A percentile compares a stretch with the other conserved stretches of the same genome.
Conservation (phyloP, 92 coral and sea anemone genomes). For the Micromussa lordhowensis region DNA sequence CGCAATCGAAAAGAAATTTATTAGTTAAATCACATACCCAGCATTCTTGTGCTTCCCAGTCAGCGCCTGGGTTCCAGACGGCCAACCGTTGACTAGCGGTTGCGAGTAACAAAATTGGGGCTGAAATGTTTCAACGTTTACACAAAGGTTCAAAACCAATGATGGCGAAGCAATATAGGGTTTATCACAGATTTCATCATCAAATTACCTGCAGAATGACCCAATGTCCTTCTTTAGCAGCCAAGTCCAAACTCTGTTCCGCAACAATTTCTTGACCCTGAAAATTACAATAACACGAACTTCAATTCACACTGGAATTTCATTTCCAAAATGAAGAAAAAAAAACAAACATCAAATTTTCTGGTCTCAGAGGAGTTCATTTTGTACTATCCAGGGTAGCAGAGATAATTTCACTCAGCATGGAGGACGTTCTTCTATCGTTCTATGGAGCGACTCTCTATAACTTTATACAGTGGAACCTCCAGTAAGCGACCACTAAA, state of each 20-base stretch:
- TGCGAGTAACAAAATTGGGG: not conserved
- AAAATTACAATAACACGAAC: not conserved
- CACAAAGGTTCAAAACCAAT: not conserved
- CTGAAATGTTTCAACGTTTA: not conserved
- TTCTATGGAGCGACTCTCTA: not conserved
- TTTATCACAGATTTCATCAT: not conserved
- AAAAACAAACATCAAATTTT: too few species aligned
- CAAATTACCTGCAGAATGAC: constrained; percentile 91
- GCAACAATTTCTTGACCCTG: constrained; percentile 99
- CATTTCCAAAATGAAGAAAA: not conserved
- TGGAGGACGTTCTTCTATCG: not conserved
- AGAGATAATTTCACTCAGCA: not conserved
- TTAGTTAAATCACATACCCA: not conserved
- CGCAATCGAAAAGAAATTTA: not conserved
- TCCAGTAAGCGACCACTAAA: not conserved
- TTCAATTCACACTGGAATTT: not conserved
- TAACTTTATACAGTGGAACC: not conserved
- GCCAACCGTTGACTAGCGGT: not conserved
- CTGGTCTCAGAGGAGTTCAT: not conserved
- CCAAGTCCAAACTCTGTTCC: constrained; percentile 93
- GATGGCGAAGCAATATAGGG: not conserved
- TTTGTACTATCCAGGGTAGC: not conserved
- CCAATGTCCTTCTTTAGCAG: constrained; percentile 99
- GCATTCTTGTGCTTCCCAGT: not conserved
- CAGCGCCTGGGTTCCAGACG: not conserved